Evolutionary conservation across 2,113 vertebrate species (phyloP).

Genomic region (Labeo rohita): DNA sequence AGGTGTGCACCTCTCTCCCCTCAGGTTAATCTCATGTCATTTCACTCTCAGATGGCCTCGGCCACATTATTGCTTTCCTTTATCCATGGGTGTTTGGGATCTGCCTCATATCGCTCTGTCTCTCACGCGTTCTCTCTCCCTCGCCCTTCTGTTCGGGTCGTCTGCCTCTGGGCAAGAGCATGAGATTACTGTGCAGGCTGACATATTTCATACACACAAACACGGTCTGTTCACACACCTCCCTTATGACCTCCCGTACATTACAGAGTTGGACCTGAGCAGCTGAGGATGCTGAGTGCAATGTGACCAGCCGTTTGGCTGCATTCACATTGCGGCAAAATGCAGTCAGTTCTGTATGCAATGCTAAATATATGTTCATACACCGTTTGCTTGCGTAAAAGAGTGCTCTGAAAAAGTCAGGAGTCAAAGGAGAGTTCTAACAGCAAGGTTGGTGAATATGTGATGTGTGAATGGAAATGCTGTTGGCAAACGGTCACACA

Average conservation of each 20-base stretch:
- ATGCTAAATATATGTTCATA: not conserved
- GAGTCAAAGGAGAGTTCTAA: not conserved
- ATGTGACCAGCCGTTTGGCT: not conserved
- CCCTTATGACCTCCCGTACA: not conserved
- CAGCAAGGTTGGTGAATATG: not conserved
- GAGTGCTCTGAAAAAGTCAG: not conserved
- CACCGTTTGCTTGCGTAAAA: not conserved
- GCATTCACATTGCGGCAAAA: not conserved
- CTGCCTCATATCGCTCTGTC: constrained; percentile 4
- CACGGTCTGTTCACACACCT: not conserved
- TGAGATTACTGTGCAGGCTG: constrained; percentile 8
- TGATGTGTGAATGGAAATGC: not conserved
- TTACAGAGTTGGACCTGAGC: not conserved
- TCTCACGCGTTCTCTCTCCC: not conserved
- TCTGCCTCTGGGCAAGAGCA: constrained; percentile 41
- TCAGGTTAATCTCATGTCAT: constrained; percentile 49
- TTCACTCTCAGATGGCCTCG: constrained; percentile 38
- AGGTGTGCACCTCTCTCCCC: constrained; percentile 30
- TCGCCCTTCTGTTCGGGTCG: constrained; percentile 32
- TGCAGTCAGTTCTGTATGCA: not conserved
- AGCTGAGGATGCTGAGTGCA: not conserved
- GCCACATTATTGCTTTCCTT: constrained; percentile 44
- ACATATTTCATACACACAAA: constrained; percentile 18
- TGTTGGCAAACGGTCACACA: not conserved
- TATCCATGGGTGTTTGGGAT: constrained; percentile 32